A percentile compares a stretch with the other conserved stretches of the same genome.
phyloP scores from a whole-genome alignment of 2,888 invertebrate genomes.

The Dynastes grantii region DNA sequence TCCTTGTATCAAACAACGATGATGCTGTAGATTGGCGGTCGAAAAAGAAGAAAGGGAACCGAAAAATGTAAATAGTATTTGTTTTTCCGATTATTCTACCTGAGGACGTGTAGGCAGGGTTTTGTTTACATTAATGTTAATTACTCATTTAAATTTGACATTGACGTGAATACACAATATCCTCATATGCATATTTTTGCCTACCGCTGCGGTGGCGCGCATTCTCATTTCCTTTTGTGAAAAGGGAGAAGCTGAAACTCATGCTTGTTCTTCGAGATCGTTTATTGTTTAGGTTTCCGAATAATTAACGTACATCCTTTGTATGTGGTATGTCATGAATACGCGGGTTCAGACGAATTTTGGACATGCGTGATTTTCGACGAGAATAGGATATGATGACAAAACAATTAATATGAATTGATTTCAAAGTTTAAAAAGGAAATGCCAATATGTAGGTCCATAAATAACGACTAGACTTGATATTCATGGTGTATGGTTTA shows the following conservation, averaged over 20 bases:
- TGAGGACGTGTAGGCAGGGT: slow-evolving; percentile 29
- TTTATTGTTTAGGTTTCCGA: slow-evolving; percentile 6
- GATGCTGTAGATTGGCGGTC: background rate
- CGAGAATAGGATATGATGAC: too few relatives aligned
- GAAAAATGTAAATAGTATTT: slow-evolving; percentile 24
- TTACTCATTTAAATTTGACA: slow-evolving; percentile 31
- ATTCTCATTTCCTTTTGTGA: slow-evolving; percentile 14
- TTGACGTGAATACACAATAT: slow-evolving; percentile 20
- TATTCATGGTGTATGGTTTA: too few relatives aligned
- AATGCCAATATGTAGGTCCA: too few relatives aligned
- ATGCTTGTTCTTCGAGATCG: slow-evolving; percentile 7
- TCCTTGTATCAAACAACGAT: background rate
- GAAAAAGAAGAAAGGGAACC: slow-evolving; percentile 11
- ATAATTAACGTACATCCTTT: slow-evolving; percentile 20
- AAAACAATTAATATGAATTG: too few relatives aligned
- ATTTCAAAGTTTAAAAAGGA: too few relatives aligned
- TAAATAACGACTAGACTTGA: too few relatives aligned
- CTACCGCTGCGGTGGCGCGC: background rate
- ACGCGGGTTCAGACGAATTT: too few relatives aligned
- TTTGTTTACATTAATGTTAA: slow-evolving; percentile 41
- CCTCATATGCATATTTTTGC: slow-evolving; percentile 25
- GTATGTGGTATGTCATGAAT: background rate
- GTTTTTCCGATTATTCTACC: slow-evolving; percentile 23
- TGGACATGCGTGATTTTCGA: too few relatives aligned
- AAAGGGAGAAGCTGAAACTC: slow-evolving; percentile 30